Conservation (phyloP, 2,888 invertebrate genomes). For the Brassicogethes aeneus region DNA sequence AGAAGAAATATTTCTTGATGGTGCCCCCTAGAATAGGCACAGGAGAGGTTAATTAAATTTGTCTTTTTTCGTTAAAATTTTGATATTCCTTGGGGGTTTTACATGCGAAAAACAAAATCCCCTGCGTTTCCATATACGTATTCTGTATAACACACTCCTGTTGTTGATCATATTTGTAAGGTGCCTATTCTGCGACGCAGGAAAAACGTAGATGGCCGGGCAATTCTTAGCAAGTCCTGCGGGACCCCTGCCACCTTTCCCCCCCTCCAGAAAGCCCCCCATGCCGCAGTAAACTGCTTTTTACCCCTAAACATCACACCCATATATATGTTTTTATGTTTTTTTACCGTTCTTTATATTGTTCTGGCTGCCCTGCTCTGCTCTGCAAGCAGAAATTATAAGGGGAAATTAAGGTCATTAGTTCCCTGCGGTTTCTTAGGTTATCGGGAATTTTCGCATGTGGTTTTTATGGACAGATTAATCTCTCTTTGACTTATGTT, state of each 20-base stretch:
- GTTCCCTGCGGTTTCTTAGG: not conserved
- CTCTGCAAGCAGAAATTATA: constrained; percentile 1
- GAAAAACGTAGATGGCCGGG: not conserved
- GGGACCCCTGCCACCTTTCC: constrained; percentile 16
- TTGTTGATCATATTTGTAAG: not conserved
- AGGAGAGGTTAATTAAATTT: no score
- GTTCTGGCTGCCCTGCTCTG: no score
- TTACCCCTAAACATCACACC: constrained; percentile 32
- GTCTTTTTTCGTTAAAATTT: no score
- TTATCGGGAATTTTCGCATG: not conserved
- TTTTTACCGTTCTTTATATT: constrained; percentile 11
- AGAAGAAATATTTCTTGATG: no score
- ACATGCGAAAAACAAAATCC: not conserved
- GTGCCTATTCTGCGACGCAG: no score
- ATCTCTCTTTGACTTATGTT: constrained; percentile 1
- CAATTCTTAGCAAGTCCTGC: not conserved
- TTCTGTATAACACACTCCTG: no score
- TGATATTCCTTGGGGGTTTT: no score
- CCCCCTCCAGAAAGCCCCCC: constrained; percentile 8
- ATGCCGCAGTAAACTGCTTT: not conserved
- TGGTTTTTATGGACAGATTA: constrained; percentile 1
- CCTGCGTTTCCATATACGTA: no score
- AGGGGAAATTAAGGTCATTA: not conserved
- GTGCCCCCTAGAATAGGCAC: no score
- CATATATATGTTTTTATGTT: constrained; percentile 29